A percentile compares a stretch with the other conserved stretches of the same genome.
Evolutionary conservation across 2,888 invertebrate genomes (phyloP).

Genomic region (Lampropteryx suffumata): DNA sequence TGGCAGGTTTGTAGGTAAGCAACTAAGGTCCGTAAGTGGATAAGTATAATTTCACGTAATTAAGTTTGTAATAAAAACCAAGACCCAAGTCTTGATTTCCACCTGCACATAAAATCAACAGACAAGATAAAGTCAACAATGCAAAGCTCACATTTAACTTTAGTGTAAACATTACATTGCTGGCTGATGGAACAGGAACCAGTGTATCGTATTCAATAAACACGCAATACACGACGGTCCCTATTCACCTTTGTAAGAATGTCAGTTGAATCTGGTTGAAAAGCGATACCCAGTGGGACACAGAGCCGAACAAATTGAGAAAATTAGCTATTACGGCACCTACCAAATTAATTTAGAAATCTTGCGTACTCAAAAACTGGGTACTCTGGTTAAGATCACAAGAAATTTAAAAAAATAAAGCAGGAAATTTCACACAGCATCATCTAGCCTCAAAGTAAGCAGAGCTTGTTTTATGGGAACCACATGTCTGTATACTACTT

Average conservation of each 20-base stretch:
- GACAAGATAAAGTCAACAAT: slow-evolving; percentile 14
- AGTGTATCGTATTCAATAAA: slow-evolving; percentile 7
- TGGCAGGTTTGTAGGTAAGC: too few species aligned
- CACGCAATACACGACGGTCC: slow-evolving; percentile 52
- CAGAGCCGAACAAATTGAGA: slow-evolving; percentile 29
- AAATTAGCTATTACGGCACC: neutral
- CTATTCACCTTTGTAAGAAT: slow-evolving; percentile 57
- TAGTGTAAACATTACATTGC: slow-evolving; percentile 17
- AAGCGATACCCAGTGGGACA: slow-evolving; percentile 48
- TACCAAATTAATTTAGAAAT: too few species aligned
- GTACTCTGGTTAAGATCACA: too few species aligned
- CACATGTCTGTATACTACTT: too few species aligned
- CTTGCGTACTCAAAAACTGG: too few species aligned
- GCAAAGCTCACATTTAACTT: slow-evolving; percentile 8
- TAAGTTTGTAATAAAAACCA: neutral
- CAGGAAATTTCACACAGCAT: too few species aligned
- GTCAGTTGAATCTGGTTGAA: slow-evolving; percentile 54
- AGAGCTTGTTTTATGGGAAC: too few species aligned
- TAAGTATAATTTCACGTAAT: too few species aligned
- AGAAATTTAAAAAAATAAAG: too few species aligned
- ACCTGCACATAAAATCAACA: slow-evolving; percentile 16
- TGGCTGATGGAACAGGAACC: slow-evolving; percentile 9
- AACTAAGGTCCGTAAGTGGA: too few species aligned
- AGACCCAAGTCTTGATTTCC: slow-evolving; percentile 2
- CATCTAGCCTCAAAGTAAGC: too few species aligned